A percentile compares a stretch with the other conserved stretches of the same genome.
These are phyloP conservation scores for Drosophila mercatorum DNA, from an alignment of 2,888 invertebrate genomes.

Conservation along the genomic window DNA sequence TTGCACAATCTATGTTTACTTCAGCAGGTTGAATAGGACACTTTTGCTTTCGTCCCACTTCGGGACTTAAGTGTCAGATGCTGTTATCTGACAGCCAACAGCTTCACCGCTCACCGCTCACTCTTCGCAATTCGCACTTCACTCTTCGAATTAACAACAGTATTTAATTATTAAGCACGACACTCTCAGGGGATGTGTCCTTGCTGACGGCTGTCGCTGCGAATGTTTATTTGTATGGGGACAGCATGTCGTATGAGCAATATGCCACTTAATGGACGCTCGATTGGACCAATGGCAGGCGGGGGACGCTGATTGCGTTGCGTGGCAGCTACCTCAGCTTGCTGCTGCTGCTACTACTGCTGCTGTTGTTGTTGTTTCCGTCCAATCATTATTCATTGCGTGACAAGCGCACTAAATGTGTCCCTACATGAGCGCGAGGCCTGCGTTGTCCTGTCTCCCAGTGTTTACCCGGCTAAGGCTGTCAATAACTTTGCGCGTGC, in stretches of 20 bases:
- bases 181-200: conserved; percentile 24
- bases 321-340: conserved; percentile 22
- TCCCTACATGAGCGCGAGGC: conserved; percentile 31
- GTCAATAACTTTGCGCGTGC: conserved; percentile 72
- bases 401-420: conserved; percentile 74
- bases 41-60: background rate
- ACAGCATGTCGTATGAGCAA: conserved; percentile 73
- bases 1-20: background rate
- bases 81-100: conserved; percentile 17
- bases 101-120: background rate
- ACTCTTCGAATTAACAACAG: conserved; percentile 54
- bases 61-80: background rate
- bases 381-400: conserved; percentile 79
- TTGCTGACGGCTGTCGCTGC: conserved; percentile 20
- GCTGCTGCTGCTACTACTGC: conserved; percentile 18
- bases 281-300: conserved; percentile 68
- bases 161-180: conserved; percentile 75
- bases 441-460: conserved; percentile 21
- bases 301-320: conserved; percentile 62
- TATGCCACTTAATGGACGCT: conserved; percentile 73
- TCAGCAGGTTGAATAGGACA: background rate
- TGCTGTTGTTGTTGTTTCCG: conserved; percentile 35
- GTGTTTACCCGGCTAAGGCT: conserved; percentile 37
- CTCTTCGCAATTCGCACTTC: conserved; percentile 15
- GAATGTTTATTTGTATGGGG: conserved; percentile 26